Conservation (phyloP, 2,113 vertebrate genomes). For the Telmatochromis sp. region DNA sequence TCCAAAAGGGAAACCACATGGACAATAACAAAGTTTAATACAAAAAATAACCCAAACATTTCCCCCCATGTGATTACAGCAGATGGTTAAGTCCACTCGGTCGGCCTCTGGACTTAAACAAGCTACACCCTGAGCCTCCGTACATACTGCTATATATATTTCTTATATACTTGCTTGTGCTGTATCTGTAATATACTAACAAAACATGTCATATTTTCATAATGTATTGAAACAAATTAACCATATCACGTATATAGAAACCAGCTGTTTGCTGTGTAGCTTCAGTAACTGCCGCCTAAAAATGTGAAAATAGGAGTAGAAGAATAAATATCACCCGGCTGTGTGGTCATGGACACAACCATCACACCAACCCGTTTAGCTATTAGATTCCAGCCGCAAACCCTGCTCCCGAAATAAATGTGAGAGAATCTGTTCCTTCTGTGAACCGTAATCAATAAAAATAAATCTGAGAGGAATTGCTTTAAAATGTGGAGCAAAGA, state of each 20-base stretch:
- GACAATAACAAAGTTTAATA: not conserved
- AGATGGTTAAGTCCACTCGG: not conserved
- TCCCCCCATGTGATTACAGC: not conserved
- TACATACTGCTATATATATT: not conserved
- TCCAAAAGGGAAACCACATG: not conserved
- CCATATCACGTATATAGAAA: not conserved
- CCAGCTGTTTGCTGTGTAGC: not conserved
- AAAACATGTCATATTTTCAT: not conserved
- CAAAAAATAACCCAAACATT: not conserved
- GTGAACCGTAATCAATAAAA: slow-evolving; percentile 27
- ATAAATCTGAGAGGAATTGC: not conserved
- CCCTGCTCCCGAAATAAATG: not conserved
- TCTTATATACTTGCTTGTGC: not conserved
- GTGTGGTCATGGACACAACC: not conserved
- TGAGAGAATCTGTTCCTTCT: not conserved
- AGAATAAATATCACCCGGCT: not conserved
- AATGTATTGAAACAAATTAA: not conserved
- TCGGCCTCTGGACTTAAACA: not conserved
- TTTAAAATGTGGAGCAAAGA: not conserved
- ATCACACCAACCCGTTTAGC: not conserved
- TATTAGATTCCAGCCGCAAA: not conserved
- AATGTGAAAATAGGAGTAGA: not conserved
- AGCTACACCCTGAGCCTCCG: not conserved
- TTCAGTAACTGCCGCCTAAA: not conserved
- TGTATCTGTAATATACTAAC: not conserved